Evolutionary conservation across 1,140 invertebrate genomes (phyloP).

Genomic region (Pachyrhynchus sulphureomaculatus): DNA sequence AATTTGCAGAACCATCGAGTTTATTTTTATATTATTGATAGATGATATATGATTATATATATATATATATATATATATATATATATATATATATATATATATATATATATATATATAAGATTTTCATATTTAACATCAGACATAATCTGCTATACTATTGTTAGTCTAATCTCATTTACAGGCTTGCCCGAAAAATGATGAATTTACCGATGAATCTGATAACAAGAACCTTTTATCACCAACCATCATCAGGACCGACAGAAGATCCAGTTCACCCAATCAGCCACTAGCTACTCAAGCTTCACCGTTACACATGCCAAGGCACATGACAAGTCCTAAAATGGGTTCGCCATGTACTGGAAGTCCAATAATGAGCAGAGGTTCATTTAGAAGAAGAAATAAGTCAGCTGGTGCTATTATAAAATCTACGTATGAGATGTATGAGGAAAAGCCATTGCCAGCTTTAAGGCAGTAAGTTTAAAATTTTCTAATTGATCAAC

Average conservation of each 20-base stretch:
- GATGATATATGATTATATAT: too few relatives aligned
- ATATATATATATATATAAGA: too few relatives aligned
- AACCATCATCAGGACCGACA: constrained; percentile 40
- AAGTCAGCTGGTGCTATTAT: constrained; percentile 68
- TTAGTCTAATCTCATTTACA: too few relatives aligned
- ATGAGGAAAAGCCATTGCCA: constrained; percentile 81
- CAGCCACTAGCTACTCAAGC: constrained; percentile 48
- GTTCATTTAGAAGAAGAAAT: constrained; percentile 67
- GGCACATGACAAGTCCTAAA: constrained; percentile 48
- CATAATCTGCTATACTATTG: too few relatives aligned
- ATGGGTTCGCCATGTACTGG: constrained; percentile 45
- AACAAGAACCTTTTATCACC: constrained; percentile 40
- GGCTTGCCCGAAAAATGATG: constrained; percentile 48
- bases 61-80: too few relatives aligned
- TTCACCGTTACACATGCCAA: constrained; percentile 54
- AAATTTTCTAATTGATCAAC: neutral
- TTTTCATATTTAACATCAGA: too few relatives aligned
- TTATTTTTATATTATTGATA: too few relatives aligned
- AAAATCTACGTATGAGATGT: constrained; percentile 79
- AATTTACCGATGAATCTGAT: constrained; percentile 37
- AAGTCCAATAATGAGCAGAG: constrained; percentile 54
- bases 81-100: too few relatives aligned
- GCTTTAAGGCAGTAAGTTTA: constrained; percentile 74
- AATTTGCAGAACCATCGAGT: too few relatives aligned
- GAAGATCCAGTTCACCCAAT: constrained; percentile 38